Evolutionary conservation across 92 coral and sea anemone genomes (phyloP), one percentile per base, ranked within the genome.

Genomic region (Umimayanthus chanpuru): DNA sequence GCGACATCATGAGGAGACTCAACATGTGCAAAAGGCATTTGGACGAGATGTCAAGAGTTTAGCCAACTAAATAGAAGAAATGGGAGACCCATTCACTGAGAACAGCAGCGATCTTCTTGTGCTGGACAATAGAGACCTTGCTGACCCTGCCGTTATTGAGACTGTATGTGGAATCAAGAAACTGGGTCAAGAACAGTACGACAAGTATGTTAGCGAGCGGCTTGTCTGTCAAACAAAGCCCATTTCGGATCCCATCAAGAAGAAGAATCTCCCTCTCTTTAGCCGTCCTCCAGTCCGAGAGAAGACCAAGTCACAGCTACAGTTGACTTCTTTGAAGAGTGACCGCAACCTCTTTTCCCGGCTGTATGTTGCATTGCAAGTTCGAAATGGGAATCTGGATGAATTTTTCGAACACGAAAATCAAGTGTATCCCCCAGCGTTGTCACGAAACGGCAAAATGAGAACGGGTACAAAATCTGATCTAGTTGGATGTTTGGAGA

Each of bases 231-330:
- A 65, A 89, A 75, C 75, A 36, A 82, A 74, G 85, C 77, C 81
- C 30, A 64, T 89, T 85, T 53, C 79, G 9, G 92, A 90, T 68
- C 82, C 89, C 18, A 89, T 74, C 86, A 85, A 85, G 92, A 85
- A 80, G 74, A 90, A 90, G 80, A 77, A 66, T 71, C 44, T 79
- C 14, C 86, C 86, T 21, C 74, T 78, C 8, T 85, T 89, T 67
- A 11, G 88, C 56, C 82, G 85, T 50, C 88, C 88, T 36, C 74
- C 50, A 76, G 76, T 83, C 65, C 55, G 70, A 89, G 75, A 89
- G 88, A 89, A 89, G 84, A 49, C 85, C 58, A 85, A 90, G 87
- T 21, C 89, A 58, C 36, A 77, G 56, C 80, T 73, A 23, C 88
- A 58, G 84, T 70, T 89, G 76, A 28, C 89, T 16, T 89, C 85